These are phyloP conservation scores for Atta cephalotes DNA, from an alignment of 1,140 invertebrate species.

Conservation along the genomic window DNA sequence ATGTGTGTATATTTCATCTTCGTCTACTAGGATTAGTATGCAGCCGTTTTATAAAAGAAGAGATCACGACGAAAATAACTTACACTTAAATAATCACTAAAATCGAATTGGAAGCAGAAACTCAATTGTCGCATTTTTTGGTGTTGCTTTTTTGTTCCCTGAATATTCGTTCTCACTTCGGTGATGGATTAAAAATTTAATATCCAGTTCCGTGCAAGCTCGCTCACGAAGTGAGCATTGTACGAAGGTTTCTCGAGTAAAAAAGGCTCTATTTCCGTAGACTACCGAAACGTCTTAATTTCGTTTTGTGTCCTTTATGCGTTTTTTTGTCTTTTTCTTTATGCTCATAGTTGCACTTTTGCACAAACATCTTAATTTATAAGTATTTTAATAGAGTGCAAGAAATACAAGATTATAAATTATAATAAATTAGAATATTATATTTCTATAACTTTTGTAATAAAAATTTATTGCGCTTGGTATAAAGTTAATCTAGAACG, in stretches of 20 bases:
- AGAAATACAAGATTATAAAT: neutral
- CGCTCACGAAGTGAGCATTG: neutral
- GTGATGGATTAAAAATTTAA: slow-evolving; percentile 64
- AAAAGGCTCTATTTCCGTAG: slow-evolving; percentile 31
- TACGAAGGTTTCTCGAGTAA: neutral
- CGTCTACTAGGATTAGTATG: neutral
- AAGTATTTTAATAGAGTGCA: slow-evolving; percentile 13
- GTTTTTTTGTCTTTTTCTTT: slow-evolving; percentile 18
- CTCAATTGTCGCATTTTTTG: neutral
- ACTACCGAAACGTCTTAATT: slow-evolving; percentile 23
- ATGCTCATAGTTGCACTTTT: neutral
- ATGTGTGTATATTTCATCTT: neutral
- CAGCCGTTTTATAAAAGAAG: neutral
- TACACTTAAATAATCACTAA: slow-evolving; percentile 19
- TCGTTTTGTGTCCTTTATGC: slow-evolving; percentile 19
- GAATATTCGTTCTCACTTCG: slow-evolving; percentile 12
- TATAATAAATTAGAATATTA: neutral
- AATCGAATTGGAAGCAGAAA: slow-evolving; percentile 9
- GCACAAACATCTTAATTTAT: neutral
- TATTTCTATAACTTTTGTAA: neutral
- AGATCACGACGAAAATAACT: neutral
- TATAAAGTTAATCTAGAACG: neutral
- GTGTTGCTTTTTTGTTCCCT: neutral
- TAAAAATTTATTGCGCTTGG: neutral
- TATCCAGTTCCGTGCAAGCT: slow-evolving; percentile 34